These are phyloP conservation scores for Spilosoma lubricipeda DNA, from an alignment of 2,888 invertebrate genomes.

Conservation along the genomic window DNA sequence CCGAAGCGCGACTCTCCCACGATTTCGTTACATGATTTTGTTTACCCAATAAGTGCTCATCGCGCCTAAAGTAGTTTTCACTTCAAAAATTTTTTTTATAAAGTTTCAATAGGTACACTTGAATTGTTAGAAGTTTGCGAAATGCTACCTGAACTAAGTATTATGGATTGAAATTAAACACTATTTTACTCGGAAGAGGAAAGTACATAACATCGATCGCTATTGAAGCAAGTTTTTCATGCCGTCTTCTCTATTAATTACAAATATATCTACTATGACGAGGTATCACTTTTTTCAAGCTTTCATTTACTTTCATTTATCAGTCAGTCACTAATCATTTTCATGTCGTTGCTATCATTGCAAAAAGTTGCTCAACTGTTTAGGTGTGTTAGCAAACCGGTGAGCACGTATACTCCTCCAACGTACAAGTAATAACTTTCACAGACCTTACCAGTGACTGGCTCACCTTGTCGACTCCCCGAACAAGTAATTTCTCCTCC, in stretches of 20 bases:
- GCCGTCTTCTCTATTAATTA: background rate
- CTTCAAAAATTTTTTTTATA: no score
- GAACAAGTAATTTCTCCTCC: slow-evolving; percentile 76
- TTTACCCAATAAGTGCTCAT: no score
- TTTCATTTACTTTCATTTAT: slow-evolving; percentile 49
- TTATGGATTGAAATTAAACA: no score
- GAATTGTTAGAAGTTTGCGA: background rate
- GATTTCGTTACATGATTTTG: no score
- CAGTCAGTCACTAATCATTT: slow-evolving; percentile 40
- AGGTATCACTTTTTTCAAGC: background rate
- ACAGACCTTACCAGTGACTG: slow-evolving; percentile 70
- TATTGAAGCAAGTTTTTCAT: background rate
- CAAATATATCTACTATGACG: no score
- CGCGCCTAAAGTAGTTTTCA: no score
- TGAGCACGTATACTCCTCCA: slow-evolving; percentile 34
- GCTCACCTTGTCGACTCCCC: slow-evolving; percentile 73
- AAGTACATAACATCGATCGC: background rate
- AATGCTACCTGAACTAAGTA: background rate
- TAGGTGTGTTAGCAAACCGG: slow-evolving; percentile 49
- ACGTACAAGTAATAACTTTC: slow-evolving; percentile 76
- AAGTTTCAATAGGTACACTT: background rate
- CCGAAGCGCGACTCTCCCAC: no score
- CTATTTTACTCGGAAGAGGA: background rate
- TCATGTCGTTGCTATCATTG: slow-evolving; percentile 29
- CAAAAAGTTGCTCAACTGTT: slow-evolving; percentile 49